A percentile compares a stretch with the other conserved stretches of the same genome.
Conservation (phyloP, 2,797 vertebrate genomes). For the Protonibea diacanthus region DNA sequence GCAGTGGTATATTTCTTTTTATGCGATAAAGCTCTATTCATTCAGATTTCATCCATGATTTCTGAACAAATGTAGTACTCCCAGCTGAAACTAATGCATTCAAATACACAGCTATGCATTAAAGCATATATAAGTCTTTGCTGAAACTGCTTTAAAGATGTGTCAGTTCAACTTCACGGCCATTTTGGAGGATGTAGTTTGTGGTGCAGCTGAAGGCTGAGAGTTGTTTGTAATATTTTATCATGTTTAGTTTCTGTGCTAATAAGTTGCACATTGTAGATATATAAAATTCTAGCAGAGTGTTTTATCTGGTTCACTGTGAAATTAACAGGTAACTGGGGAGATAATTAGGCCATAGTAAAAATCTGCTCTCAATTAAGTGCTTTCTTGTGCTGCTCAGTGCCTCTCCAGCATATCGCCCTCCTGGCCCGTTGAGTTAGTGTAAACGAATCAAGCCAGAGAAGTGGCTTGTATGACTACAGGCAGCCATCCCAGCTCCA, state of each 20-base stretch:
- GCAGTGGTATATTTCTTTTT: background rate
- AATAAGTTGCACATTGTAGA: too few relatives aligned
- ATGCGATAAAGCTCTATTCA: slow-evolving; percentile 1
- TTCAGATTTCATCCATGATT: slow-evolving; percentile 12
- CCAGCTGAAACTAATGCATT: background rate
- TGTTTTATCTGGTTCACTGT: slow-evolving; percentile 15
- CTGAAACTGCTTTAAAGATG: background rate
- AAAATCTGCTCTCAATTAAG: slow-evolving; percentile 68
- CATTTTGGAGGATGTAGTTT: slow-evolving; percentile 6
- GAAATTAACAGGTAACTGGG: slow-evolving; percentile 54
- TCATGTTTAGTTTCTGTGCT: too few relatives aligned
- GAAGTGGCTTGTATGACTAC: slow-evolving; percentile 62
- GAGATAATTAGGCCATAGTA: slow-evolving; percentile 56
- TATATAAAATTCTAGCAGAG: slow-evolving; percentile 16
- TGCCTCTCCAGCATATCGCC: slow-evolving; percentile 49
- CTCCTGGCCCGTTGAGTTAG: slow-evolving; percentile 59
- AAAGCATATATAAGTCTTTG: background rate
- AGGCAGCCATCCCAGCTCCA: slow-evolving; percentile 52
- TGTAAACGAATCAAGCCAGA: slow-evolving; percentile 70
- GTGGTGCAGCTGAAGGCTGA: background rate
- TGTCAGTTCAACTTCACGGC: background rate
- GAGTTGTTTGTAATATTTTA: background rate
- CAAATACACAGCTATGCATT: background rate
- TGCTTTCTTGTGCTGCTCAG: slow-evolving; percentile 55
- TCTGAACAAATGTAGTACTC: background rate